Conservation (phyloP, 2,113 vertebrate genomes). For the Seriola dumerili region DNA sequence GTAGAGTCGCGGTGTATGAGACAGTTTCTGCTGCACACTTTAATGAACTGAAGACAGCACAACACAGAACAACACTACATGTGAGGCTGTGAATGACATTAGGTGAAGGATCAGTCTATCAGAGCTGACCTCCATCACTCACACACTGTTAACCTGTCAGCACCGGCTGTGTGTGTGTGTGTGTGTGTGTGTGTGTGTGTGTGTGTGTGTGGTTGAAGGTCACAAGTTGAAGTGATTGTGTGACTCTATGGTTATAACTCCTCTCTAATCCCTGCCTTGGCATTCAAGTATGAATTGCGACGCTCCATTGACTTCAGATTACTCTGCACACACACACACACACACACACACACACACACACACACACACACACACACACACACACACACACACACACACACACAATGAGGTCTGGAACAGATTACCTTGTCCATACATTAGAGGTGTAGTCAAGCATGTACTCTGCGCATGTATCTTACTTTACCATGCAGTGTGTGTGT, state of each 20-base stretch:
- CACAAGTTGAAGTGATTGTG: conserved; percentile 34
- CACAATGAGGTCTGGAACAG: background rate
- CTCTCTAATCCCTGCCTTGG: conserved; percentile 49
- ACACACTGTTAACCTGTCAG: conserved; percentile 57
- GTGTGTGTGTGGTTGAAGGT: conserved; percentile 51
- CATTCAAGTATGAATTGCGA: conserved; percentile 46
- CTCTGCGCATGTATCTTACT: background rate
- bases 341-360: background rate
- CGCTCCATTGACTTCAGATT: conserved; percentile 47
- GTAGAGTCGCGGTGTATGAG: background rate
- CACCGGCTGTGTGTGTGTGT: conserved; percentile 12
- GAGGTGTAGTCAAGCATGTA: background rate
- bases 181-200: conserved; percentile 20
- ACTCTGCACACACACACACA: conserved; percentile 4
- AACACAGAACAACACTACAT: conserved; percentile 12
- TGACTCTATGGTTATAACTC: conserved; percentile 46
- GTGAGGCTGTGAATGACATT: conserved; percentile 26
- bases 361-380: background rate
- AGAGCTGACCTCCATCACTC: conserved; percentile 44
- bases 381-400: background rate
- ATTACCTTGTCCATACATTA: conserved; percentile 3
- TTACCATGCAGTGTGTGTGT: background rate
- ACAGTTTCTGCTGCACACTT: background rate
- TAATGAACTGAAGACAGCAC: background rate
- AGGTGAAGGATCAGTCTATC: conserved; percentile 37